Evolutionary conservation across 2,797 vertebrate genomes (phyloP), one percentile per base, ranked within the genome.

Genomic region (Adrianichthys oophorus): DNA sequence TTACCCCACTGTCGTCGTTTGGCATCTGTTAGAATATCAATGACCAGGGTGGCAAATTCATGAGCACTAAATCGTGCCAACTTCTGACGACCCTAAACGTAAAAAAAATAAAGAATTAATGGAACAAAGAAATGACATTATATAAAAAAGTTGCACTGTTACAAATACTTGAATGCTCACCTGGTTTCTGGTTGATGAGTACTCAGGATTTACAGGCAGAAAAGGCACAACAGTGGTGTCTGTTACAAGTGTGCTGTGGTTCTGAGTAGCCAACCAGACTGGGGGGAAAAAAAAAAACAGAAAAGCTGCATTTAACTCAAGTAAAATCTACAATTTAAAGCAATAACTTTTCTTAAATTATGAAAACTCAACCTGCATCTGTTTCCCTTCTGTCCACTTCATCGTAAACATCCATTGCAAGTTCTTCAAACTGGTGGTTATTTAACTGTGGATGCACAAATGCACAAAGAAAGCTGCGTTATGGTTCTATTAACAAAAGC

Each of bases 321-420:
- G 53, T 7, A 41, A 0, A 4, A 10, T 23, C 37, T 1, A 1
- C 53, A 47, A 46, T 14, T 32, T 7, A 43, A 5, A 57, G 5
- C 4, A 19, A 1, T 21, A 21, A 19, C 4, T 3, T 23, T 41
- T 16, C 1, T 42, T 57, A 51, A 43, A 3, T n/a, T 5, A 40
- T 43, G 1, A 43, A 37, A 12, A 40, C 51, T 63, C 59, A 51
- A 98, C 98, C 97, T 92, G 96, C 97, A 78, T 99, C 98, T 0
- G 96, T 99, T 89, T 99, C 98, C 86, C 98, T 91, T 84, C 98
- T 90, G 91, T 99, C 98, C 41, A 99, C 98, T 90, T 99, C 98
- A 83, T 99, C 98, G 23, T 99, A 99, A 61, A 99, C 97, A 58
- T 99, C 97, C 98, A 99, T 99, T 65, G 97, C 97, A 12, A 99